Conservation (phyloP, 2,797 vertebrate genomes). For the Gambelia wislizenii region DNA sequence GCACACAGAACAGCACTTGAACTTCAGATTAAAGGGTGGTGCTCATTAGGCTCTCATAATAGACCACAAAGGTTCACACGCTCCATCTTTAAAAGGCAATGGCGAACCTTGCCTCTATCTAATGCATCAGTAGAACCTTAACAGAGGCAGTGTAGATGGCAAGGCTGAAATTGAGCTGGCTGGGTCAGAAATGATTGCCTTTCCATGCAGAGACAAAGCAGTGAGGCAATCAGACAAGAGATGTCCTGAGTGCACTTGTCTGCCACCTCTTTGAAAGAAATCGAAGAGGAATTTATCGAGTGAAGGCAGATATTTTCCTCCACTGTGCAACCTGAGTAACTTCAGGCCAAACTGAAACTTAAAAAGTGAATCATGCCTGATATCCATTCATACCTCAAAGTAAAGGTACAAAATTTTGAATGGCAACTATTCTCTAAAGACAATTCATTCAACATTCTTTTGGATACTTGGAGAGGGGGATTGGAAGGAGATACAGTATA, state of each 20-base stretch:
- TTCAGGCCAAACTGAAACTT: constrained; percentile 35
- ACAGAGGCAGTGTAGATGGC: constrained; percentile 51
- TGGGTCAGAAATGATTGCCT: constrained; percentile 49
- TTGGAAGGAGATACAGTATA: too few relatives aligned
- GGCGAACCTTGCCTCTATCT: background rate
- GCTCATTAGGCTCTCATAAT: background rate
- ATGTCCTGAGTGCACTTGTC: constrained; percentile 17
- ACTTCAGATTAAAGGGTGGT: constrained; percentile 17
- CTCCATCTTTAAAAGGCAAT: constrained; percentile 38
- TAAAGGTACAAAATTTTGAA: background rate
- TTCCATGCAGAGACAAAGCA: constrained; percentile 49
- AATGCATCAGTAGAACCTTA: constrained; percentile 2
- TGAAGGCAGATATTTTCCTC: background rate
- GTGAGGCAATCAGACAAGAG: constrained; percentile 19
- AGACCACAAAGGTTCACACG: background rate
- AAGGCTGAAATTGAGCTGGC: constrained; percentile 5
- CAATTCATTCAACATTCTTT: background rate
- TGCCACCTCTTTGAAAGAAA: constrained; percentile 5
- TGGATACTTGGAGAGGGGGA: too few relatives aligned
- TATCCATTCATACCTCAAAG: background rate
- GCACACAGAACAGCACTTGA: constrained; percentile 16
- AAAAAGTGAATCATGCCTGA: constrained; percentile 54
- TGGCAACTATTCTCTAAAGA: background rate
- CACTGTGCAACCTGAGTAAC: background rate
- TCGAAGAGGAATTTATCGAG: background rate